phyloP scores from a whole-genome alignment of 1,140 invertebrate species.

The Homalodisca vitripennis region DNA sequence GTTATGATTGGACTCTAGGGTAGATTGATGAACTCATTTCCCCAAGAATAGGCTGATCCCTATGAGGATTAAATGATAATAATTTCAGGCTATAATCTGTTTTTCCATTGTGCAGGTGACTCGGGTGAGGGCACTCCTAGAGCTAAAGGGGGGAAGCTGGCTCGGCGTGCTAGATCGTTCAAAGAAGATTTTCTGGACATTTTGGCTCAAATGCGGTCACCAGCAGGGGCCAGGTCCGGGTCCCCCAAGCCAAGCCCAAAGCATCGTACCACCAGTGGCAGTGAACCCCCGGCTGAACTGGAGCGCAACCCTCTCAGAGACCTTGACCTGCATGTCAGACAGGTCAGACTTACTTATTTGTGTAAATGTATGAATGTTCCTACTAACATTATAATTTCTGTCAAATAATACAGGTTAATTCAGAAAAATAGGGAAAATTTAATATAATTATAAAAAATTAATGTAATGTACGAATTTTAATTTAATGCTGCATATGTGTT shows the following conservation, averaged over 20 bases:
- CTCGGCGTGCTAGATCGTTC: constrained; percentile 80
- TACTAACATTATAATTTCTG: too few species aligned
- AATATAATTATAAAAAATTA: too few species aligned
- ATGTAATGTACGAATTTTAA: too few species aligned
- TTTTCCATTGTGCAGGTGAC: constrained; percentile 20
- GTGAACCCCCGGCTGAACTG: constrained; percentile 40
- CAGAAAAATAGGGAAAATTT: too few species aligned
- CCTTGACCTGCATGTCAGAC: constrained; percentile 62
- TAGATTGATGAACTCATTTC: too few species aligned
- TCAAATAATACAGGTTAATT: too few species aligned
- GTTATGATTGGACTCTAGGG: too few species aligned
- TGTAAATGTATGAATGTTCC: too few species aligned
- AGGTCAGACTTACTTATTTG: constrained; percentile 47
- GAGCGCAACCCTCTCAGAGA: constrained; percentile 57
- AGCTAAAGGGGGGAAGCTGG: constrained; percentile 68
- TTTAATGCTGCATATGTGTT: too few species aligned
- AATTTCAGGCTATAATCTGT: too few species aligned
- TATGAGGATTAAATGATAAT: too few species aligned
- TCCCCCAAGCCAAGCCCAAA: constrained; percentile 46
- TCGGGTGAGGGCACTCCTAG: constrained; percentile 33
- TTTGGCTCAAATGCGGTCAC: constrained; percentile 81
- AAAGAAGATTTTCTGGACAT: constrained; percentile 89
- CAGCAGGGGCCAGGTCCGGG: constrained; percentile 43
- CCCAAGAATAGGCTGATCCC: too few species aligned
- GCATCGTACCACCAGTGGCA: constrained; percentile 48